phyloP scores from a whole-genome alignment of 2,888 invertebrate genomes.

The Idaea aversata region DNA sequence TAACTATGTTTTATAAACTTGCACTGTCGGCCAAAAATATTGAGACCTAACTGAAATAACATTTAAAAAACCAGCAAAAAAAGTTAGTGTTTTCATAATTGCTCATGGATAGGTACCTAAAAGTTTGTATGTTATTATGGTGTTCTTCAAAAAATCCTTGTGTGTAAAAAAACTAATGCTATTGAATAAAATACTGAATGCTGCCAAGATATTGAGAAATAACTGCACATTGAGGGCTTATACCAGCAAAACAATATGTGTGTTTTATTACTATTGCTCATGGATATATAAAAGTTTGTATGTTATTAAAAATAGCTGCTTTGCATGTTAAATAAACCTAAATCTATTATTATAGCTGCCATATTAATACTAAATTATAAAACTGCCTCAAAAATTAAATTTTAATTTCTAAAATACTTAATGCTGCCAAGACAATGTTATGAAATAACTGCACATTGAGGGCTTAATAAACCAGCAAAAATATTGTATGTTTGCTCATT shows the following conservation, averaged over 20 bases:
- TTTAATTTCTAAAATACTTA: background rate
- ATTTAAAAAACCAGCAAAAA: background rate
- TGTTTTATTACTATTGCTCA: background rate
- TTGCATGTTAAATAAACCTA: background rate
- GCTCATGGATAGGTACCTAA: background rate
- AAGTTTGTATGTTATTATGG: background rate
- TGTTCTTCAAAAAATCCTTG: too few species aligned
- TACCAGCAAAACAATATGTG: background rate
- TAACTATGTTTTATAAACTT: constrained; percentile 27
- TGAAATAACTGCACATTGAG: constrained; percentile 8
- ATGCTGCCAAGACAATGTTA: background rate
- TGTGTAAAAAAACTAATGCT: background rate
- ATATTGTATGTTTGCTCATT: background rate
- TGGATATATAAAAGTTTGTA: background rate
- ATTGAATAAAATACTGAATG: background rate
- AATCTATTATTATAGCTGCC: background rate
- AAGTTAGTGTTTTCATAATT: background rate
- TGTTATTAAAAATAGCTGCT: background rate
- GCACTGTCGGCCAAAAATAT: constrained; percentile 41
- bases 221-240: background rate
- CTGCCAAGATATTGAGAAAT: constrained; percentile 4
- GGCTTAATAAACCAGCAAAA: background rate
- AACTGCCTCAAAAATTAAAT: background rate
- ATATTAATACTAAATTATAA: background rate
- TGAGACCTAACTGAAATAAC: background rate